A percentile compares a stretch with the other conserved stretches of the same genome.
Conservation (phyloP, 2,113 vertebrate species). For the Stigmatopora argus region DNA sequence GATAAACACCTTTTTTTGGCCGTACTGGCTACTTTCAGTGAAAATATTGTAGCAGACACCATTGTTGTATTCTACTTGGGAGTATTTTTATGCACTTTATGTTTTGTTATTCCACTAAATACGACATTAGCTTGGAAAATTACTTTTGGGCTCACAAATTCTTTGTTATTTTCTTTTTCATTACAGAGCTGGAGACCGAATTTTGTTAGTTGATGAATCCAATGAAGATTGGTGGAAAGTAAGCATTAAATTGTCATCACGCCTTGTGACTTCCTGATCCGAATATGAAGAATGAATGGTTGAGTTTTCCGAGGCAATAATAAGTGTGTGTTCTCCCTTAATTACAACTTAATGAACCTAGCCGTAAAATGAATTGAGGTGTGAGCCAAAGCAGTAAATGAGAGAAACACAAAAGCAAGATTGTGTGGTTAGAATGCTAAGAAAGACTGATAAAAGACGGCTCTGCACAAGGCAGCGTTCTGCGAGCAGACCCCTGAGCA, state of each 20-base stretch:
- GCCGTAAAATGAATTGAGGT: slow-evolving; percentile 21
- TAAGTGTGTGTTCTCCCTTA: not conserved
- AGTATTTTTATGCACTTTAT: not conserved
- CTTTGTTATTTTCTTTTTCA: slow-evolving; percentile 3
- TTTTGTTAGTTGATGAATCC: slow-evolving; percentile 86
- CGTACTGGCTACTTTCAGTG: not conserved
- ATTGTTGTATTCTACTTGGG: not conserved
- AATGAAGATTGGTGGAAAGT: slow-evolving; percentile 99
- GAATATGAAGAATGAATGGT: not conserved
- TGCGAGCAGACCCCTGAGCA: slow-evolving; percentile 35
- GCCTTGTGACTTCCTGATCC: not conserved
- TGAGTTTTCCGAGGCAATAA: not conserved
- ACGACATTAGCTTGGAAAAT: not conserved
- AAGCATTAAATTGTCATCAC: slow-evolving; percentile 14
- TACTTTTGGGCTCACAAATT: not conserved
- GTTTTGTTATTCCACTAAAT: not conserved
- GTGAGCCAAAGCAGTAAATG: slow-evolving; percentile 34
- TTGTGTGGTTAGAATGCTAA: slow-evolving; percentile 14
- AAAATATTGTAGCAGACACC: not conserved
- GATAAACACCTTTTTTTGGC: slow-evolving; percentile 1
- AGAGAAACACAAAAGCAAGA: slow-evolving; percentile 14
- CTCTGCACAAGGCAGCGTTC: slow-evolving; percentile 3
- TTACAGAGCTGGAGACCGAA: slow-evolving; percentile 87
- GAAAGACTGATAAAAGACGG: slow-evolving; percentile 27
- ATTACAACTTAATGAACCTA: not conserved